phyloP scores from a whole-genome alignment of 2,888 invertebrate species.

The Cheilosia vernalis region DNA sequence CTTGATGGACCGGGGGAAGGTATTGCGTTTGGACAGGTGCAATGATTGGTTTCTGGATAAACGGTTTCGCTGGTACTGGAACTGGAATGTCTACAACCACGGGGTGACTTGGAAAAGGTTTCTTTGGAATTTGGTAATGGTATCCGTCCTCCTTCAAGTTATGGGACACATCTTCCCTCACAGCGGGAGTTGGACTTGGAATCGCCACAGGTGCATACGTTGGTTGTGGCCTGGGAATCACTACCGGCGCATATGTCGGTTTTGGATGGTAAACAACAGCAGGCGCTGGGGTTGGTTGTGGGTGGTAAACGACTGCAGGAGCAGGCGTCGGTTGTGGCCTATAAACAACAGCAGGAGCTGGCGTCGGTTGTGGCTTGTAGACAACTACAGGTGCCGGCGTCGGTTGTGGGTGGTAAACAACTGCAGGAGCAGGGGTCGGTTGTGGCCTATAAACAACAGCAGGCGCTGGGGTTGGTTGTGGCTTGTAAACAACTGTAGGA shows the following conservation, averaged over 20 bases:
- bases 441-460: neutral
- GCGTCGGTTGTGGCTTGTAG: no score
- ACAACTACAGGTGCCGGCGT: neutral
- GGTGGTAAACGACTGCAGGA: neutral
- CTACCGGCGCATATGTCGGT: conserved; percentile 7
- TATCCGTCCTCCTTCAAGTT: conserved; percentile 60
- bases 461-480: conserved; percentile 1
- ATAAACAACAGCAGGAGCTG: no score
- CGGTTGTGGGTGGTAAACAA: conserved; percentile 12
- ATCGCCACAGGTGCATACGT: conserved; percentile 1
- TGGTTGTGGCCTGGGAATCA: neutral
- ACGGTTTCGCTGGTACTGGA: conserved; percentile 10
- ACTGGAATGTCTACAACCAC: conserved; percentile 48
- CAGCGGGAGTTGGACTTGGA: conserved; percentile 3
- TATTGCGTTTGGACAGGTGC: conserved; percentile 23
- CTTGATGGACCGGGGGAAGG: conserved; percentile 34
- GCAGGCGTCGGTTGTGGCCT: neutral
- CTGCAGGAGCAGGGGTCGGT: neutral
- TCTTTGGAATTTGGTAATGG: conserved; percentile 44
- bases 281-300: conserved; percentile 9
- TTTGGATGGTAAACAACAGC: neutral
- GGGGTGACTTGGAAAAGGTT: conserved; percentile 37
- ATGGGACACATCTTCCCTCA: conserved; percentile 55
- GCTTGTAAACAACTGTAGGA: neutral
- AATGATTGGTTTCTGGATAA: conserved; percentile 7